Percentiles rank a stretch among this genome's conserved stretches.
phyloP scores from a whole-genome alignment of 2,888 invertebrate species.

The Andrena minutula region DNA sequence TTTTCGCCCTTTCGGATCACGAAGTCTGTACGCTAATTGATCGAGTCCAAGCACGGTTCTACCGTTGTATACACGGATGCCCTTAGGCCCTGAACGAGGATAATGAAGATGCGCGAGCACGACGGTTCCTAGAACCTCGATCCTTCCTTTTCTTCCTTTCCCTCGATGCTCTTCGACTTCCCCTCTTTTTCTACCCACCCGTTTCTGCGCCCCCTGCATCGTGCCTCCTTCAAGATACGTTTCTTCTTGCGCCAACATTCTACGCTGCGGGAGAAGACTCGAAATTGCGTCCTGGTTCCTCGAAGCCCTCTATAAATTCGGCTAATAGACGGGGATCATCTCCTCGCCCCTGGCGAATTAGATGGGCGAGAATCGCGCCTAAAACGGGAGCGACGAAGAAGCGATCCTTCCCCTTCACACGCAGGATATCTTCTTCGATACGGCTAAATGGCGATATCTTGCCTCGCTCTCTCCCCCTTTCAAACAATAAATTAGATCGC shows the following conservation, averaged over 20 bases:
- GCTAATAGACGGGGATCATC: constrained; percentile 63
- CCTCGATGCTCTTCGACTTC: constrained; percentile 8
- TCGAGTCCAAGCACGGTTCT: constrained; percentile 75
- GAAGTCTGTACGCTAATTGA: constrained; percentile 79
- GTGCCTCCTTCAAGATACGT: constrained; percentile 12
- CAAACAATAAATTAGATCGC: constrained; percentile 14
- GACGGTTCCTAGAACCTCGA: constrained; percentile 77
- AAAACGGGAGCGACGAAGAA: constrained; percentile 46
- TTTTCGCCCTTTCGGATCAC: constrained; percentile 72
- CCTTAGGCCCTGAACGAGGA: constrained; percentile 70
- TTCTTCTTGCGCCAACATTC: constrained; percentile 11
- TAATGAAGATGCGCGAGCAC: constrained; percentile 81
- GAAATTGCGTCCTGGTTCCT: constrained; percentile 51
- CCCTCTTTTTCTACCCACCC: constrained; percentile 34
- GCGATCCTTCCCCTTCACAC: not conserved
- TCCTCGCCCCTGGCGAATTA: constrained; percentile 36
- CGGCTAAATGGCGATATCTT: constrained; percentile 1
- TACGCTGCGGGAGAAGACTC: constrained; percentile 49
- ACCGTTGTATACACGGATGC: constrained; percentile 71
- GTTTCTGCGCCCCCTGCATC: constrained; percentile 21
- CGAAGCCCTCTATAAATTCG: constrained; percentile 67
- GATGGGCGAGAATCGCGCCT: constrained; percentile 14
- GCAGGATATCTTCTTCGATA: constrained; percentile 39
- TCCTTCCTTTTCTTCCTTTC: constrained; percentile 36
- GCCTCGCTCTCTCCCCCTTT: not conserved